These are phyloP conservation scores for Lordiphosa mommai DNA, from an alignment of 1,140 invertebrate genomes.

Conservation along the genomic window DNA sequence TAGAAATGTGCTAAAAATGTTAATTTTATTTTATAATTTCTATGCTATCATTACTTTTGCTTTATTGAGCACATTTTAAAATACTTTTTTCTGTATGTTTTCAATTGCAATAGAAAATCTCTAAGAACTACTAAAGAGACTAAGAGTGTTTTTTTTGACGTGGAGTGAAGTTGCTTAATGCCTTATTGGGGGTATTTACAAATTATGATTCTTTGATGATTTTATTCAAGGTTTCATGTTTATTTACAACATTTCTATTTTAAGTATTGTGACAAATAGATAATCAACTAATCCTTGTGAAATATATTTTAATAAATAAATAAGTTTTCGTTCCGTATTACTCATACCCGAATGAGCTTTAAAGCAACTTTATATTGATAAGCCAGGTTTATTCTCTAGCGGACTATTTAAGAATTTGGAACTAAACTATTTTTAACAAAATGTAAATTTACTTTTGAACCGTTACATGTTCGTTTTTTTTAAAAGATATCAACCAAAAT, in stretches of 20 bases:
- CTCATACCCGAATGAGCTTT: no score
- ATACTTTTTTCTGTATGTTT: slow-evolving; percentile 61
- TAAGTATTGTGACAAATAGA: slow-evolving; percentile 13
- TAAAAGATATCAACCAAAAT: no score
- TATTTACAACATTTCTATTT: slow-evolving; percentile 22
- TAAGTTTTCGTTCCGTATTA: no score
- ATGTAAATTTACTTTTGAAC: no score
- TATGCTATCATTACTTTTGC: slow-evolving; percentile 9
- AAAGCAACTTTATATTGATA: no score
- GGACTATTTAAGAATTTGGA: no score
- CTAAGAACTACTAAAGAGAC: slow-evolving; percentile 62
- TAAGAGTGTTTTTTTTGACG: slow-evolving; percentile 31
- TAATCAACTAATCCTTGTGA: no score
- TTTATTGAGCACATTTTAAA: slow-evolving; percentile 68
- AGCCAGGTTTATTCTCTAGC: no score
- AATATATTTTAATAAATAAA: no score
- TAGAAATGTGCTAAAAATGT: slow-evolving; percentile 39
- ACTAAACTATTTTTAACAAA: no score
- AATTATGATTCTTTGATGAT: slow-evolving; percentile 22
- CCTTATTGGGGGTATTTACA: slow-evolving; percentile 60
- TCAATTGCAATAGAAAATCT: slow-evolving; percentile 50
- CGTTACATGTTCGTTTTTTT: no score
- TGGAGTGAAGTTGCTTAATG: slow-evolving; percentile 68
- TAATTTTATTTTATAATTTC: slow-evolving; percentile 19
- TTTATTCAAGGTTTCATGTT: not conserved